Conservation (phyloP, 2,797 vertebrate genomes). For the Spondyliosoma cantharus region DNA sequence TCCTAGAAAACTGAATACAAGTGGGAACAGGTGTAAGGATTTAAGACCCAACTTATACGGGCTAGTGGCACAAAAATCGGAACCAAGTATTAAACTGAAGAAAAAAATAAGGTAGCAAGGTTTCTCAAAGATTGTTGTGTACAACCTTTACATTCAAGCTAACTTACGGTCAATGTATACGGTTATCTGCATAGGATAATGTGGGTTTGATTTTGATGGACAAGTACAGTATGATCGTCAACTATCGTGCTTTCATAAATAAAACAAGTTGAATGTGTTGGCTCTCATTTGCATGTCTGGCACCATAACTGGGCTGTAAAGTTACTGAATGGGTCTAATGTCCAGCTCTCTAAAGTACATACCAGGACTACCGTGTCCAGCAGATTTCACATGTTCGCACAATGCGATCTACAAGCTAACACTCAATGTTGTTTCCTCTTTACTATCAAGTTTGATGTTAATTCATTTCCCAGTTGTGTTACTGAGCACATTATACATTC, state of each 20-base stretch:
- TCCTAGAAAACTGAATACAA: not conserved
- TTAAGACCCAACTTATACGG: not conserved
- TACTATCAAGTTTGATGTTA: not conserved
- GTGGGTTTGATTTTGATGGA: not conserved
- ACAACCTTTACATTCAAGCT: not conserved
- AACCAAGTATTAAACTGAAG: not conserved
- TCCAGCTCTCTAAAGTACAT: not conserved
- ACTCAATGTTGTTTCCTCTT: not conserved
- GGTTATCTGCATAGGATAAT: not conserved
- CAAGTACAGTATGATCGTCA: not conserved
- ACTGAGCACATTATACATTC: not conserved
- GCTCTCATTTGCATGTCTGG: not conserved
- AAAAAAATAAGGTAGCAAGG: too few species aligned
- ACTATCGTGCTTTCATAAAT: not conserved
- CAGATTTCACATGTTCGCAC: not conserved
- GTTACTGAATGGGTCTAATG: not conserved
- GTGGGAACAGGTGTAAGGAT: not conserved
- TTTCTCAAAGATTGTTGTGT: not conserved
- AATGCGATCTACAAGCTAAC: not conserved
- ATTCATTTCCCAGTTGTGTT: too few species aligned
- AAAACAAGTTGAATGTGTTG: not conserved
- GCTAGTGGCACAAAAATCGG: not conserved
- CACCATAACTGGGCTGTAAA: not conserved
- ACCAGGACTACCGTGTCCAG: too few species aligned
- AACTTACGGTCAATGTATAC: not conserved